Percentiles rank a stretch among this genome's conserved stretches.
Evolutionary conservation across 1,140 invertebrate species (phyloP).

Genomic region (Halesus radiatus): DNA sequence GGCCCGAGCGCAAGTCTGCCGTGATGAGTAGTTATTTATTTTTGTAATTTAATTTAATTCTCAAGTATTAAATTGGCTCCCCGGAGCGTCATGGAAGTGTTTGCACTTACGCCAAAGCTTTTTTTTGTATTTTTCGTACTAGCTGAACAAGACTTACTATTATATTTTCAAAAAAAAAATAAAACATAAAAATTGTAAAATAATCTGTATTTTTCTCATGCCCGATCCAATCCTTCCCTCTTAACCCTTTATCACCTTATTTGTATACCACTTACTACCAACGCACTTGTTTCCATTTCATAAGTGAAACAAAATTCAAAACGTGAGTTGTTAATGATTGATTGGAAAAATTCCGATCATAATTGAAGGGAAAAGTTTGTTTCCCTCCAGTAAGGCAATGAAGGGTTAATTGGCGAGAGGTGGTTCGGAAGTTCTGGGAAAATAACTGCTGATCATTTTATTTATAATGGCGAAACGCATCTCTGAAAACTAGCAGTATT

Average conservation of each 20-base stretch:
- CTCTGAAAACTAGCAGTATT: too few relatives aligned
- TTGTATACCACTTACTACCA: background rate
- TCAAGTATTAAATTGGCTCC: constrained; percentile 43
- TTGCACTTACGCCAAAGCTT: constrained; percentile 81
- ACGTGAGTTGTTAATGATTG: too few relatives aligned
- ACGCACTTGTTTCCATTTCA: background rate
- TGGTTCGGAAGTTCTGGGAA: background rate
- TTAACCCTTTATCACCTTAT: constrained; percentile 37
- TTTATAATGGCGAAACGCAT: too few relatives aligned
- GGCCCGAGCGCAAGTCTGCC: constrained; percentile 15
- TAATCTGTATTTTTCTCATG: constrained; percentile 34
- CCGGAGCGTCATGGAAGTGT: constrained; percentile 52
- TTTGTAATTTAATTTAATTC: constrained; percentile 47
- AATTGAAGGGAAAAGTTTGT: background rate
- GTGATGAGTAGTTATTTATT: constrained; percentile 48
- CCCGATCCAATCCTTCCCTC: constrained; percentile 26
- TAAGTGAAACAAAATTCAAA: too few relatives aligned
- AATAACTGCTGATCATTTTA: background rate
- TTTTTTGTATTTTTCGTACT: constrained; percentile 76
- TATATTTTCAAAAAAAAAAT: constrained; percentile 53
- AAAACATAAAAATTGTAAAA: constrained; percentile 54
- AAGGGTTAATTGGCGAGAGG: constrained; percentile 25
- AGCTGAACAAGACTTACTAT: constrained; percentile 54
- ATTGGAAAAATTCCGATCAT: background rate
- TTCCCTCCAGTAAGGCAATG: background rate